phyloP scores from a whole-genome alignment of 2,888 invertebrate species.

The Andrena trimmerana region DNA sequence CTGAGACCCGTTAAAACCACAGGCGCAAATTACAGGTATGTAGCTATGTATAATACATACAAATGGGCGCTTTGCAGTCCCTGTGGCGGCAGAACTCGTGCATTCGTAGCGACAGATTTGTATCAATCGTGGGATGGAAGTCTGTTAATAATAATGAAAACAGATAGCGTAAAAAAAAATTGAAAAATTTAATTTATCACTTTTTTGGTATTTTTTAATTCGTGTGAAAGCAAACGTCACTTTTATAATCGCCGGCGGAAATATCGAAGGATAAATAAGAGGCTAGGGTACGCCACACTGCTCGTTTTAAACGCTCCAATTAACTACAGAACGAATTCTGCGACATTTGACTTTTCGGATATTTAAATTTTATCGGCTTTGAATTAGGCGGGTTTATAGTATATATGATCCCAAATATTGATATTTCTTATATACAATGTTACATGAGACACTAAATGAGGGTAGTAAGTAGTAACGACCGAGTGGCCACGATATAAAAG shows the following conservation, averaged over 20 bases:
- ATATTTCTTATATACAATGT: no score
- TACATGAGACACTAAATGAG: no score
- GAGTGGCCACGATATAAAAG: no score
- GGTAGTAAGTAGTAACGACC: no score
- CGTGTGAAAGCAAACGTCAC: no score
- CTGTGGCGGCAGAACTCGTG: not conserved
- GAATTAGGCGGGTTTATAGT: not conserved
- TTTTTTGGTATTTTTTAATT: not conserved
- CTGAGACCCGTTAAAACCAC: conserved; percentile 53
- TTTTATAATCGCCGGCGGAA: no score
- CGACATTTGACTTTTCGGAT: no score
- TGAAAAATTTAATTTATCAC: not conserved
- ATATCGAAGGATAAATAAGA: no score
- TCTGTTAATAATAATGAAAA: not conserved
- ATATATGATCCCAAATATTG: no score
- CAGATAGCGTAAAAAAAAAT: not conserved
- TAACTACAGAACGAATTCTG: no score
- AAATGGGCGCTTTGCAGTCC: not conserved
- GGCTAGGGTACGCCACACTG: no score
- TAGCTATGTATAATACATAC: not conserved
- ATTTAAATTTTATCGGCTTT: not conserved
- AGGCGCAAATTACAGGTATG: conserved; percentile 16
- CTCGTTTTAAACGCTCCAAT: no score
- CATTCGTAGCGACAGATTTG: not conserved
- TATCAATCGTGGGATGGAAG: not conserved